A percentile compares a stretch with the other conserved stretches of the same genome.
Conservation (phyloP, 2,888 invertebrate genomes). For the Epinotia nisella region DNA sequence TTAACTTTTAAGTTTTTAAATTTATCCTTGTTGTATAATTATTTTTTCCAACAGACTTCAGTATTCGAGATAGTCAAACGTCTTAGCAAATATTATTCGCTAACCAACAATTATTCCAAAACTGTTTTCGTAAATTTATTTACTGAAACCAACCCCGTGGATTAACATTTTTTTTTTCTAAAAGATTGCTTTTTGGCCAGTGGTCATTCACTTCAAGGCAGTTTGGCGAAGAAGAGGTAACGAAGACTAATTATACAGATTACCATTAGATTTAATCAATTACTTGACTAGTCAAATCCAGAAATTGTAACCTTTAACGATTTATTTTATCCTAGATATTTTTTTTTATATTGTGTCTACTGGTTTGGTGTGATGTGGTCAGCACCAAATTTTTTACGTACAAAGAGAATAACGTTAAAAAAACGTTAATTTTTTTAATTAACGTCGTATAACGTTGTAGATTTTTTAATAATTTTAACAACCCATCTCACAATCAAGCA, state of each 20-base stretch:
- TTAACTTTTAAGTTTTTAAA: neutral
- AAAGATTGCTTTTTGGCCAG: constrained; percentile 13
- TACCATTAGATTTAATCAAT: constrained; percentile 5
- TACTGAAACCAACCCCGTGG: constrained; percentile 14
- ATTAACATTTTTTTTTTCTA: constrained; percentile 23
- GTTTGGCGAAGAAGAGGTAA: constrained; percentile 30
- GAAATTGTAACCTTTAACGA: neutral
- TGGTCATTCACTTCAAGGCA: constrained; percentile 30
- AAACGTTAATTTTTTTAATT: neutral
- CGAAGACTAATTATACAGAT: constrained; percentile 12
- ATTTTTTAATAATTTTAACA: constrained; percentile 12
- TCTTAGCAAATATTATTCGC: constrained; percentile 17
- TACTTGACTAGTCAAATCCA: constrained; percentile 37
- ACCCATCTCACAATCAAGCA: constrained; percentile 29
- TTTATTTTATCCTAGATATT: constrained; percentile 11
- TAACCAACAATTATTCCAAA: constrained; percentile 28
- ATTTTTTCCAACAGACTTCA: neutral
- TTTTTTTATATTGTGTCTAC: constrained; percentile 2
- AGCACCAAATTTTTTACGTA: constrained; percentile 19
- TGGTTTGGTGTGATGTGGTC: constrained; percentile 15
- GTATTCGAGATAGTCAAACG: constrained; percentile 1
- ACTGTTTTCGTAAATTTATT: constrained; percentile 24
- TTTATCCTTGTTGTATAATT: neutral
- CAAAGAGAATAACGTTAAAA: constrained; percentile 2
- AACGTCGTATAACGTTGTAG: neutral